Base-by-base conservation (phyloP, 2,113 vertebrate species). In the Aviceda subcristata region DNA sequence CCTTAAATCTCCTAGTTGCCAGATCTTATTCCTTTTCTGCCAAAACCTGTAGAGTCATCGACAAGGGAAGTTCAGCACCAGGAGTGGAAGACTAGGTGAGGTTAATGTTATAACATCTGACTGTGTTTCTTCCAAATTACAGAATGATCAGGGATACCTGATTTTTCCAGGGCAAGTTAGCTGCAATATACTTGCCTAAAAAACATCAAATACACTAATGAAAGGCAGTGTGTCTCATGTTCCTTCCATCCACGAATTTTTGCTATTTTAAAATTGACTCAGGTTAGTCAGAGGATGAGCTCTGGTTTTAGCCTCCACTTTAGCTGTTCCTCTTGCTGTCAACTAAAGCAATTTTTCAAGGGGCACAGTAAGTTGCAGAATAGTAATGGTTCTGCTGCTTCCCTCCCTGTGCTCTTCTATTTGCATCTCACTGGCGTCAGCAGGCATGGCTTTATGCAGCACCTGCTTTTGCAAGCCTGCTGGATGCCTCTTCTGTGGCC, bases 361-460 rank as follows among this genome's bases (percentile, higher is more conserved):
- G 67, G 26, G 11, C 50, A 10, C 22, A 17, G 18, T 41, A 46
- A 27, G 15, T 12, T 64, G 46, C 59, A 75, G 79, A 41, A 12
- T 2, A 74, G 22, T 20, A 12, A 27, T 57, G 71, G 57, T 45
- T 72, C 72, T 79, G 55, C 68, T 69, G 63, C 67, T 41, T 55
- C 84, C 51, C 32, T 71, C n/a, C 46, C n/a, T 8, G 8, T 2
- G 1, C 41, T 62, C 20, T 38, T 60, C 50, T 43, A 0, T 24
- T 43, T 75, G 14, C 6, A 12, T 60, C 82, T 56, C 2, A 0
- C 27, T 68, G 80, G 10, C 78, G 9, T 19, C 0, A 0, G 39
- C 39, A 22, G 51, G 43, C 19, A 3, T 2, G 23, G 50, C 17
- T 62, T 62, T 4, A 3, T 34, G 89, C 59, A 62, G 72, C 93